Conservation (phyloP, 2,888 invertebrate genomes). For the Lottia scabra region DNA sequence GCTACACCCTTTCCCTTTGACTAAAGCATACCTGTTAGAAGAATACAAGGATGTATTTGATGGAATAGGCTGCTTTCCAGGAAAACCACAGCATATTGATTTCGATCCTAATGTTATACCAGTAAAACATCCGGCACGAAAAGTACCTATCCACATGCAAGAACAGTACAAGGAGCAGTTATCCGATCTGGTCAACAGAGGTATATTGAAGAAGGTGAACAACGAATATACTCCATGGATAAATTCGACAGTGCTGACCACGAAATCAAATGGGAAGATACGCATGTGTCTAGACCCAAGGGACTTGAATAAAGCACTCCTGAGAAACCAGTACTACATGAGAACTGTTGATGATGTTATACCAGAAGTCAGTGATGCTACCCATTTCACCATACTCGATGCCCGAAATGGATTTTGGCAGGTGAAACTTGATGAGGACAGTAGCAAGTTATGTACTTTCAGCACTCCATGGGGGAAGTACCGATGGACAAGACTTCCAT, state of each 20-base stretch:
- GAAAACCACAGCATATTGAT: constrained; percentile 8
- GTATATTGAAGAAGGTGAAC: neutral
- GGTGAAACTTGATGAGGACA: constrained; percentile 32
- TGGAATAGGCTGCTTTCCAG: constrained; percentile 13
- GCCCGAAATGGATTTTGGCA: constrained; percentile 36
- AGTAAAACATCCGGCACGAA: constrained; percentile 7
- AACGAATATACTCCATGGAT: neutral
- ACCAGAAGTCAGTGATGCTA: constrained; percentile 18
- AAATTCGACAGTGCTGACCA: neutral
- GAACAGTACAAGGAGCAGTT: neutral
- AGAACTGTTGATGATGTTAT: constrained; percentile 26
- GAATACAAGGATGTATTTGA: constrained; percentile 14
- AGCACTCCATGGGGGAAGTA: constrained; percentile 33
- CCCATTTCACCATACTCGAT: constrained; percentile 26
- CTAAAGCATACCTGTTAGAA: neutral
- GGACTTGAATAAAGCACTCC: constrained; percentile 21
- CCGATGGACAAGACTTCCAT: constrained; percentile 30
- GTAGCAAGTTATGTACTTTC: constrained; percentile 33
- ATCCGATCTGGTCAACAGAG: neutral
- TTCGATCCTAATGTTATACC: neutral
- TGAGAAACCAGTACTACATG: constrained; percentile 2
- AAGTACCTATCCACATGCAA: neutral
- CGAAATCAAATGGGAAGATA: constrained; percentile 3
- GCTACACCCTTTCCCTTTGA: neutral
- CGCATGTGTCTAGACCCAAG: constrained; percentile 29